Evolutionary conservation across 2,113 vertebrate genomes (phyloP).

Genomic region (Mustela nigripes): DNA sequence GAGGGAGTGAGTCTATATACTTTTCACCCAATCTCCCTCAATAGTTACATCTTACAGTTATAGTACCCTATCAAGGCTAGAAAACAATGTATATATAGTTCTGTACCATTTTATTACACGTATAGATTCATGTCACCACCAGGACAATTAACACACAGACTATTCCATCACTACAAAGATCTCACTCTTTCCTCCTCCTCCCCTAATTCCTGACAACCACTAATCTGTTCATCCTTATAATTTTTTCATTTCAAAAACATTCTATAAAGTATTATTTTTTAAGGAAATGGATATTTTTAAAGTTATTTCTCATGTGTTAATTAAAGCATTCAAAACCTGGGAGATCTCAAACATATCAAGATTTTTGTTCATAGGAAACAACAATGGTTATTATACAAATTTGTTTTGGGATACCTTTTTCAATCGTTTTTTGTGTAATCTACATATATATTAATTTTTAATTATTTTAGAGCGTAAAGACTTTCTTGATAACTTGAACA

Average conservation of each 20-base stretch:
- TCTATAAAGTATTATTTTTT: not conserved
- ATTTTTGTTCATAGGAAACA: not conserved
- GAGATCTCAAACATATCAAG: not conserved
- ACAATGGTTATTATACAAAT: not conserved
- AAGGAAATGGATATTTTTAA: not conserved
- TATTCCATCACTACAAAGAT: not conserved
- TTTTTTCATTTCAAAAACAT: not conserved
- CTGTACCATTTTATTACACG: not conserved
- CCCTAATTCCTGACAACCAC: not conserved
- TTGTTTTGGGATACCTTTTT: not conserved
- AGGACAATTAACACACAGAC: not conserved
- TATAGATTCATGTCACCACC: not conserved
- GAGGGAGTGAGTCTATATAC: not conserved
- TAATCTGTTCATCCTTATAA: not conserved
- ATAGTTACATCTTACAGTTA: not conserved
- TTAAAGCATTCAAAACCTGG: slow-evolving; percentile 10
- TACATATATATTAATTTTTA: not conserved
- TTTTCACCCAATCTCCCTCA: not conserved
- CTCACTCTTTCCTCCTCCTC: not conserved
- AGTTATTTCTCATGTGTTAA: not conserved
- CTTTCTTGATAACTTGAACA: not conserved
- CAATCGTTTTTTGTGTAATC: not conserved
- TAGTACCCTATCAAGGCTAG: not conserved
- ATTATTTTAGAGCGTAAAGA: not conserved
- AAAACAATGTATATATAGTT: not conserved